phyloP scores from a whole-genome alignment of 37 sponge, comb jelly and placozoan genomes.

The Spongia lamella region DNA sequence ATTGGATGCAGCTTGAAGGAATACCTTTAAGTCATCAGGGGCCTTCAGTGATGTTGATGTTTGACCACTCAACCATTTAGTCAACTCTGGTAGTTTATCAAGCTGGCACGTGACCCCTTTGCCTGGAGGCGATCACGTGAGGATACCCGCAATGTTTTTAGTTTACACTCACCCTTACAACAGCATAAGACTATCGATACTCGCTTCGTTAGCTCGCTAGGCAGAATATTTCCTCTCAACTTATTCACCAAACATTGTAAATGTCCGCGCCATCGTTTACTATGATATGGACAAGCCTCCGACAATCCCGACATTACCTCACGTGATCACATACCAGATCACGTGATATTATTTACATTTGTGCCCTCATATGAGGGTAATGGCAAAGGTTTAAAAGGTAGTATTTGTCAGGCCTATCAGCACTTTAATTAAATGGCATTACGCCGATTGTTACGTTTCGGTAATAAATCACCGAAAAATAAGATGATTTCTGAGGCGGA shows the following conservation, averaged over 20 bases:
- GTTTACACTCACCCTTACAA: conserved; percentile 1
- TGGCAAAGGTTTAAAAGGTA: too few species aligned
- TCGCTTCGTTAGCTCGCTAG: background rate
- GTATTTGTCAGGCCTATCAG: too few species aligned
- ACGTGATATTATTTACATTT: too few species aligned
- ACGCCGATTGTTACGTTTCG: too few species aligned
- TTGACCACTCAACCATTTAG: background rate
- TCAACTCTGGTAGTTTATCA: background rate
- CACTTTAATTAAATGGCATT: too few species aligned
- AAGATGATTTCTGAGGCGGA: background rate
- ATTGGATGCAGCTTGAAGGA: too few species aligned
- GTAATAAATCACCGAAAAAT: too few species aligned
- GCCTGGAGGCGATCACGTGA: conserved; percentile 1
- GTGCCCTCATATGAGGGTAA: too few species aligned
- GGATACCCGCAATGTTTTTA: background rate
- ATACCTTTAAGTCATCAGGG: too few species aligned
- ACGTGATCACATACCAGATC: too few species aligned
- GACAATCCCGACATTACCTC: too few species aligned
- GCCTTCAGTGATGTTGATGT: background rate
- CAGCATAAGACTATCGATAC: background rate
- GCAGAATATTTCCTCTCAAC: conserved; percentile 5
- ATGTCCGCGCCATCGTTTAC: conserved; percentile 25
- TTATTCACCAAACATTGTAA: conserved; percentile 6
- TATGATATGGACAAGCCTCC: conserved; percentile 5
- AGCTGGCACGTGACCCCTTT: background rate